Conservation (phyloP, 2,113 vertebrate genomes). For the Actenoides hombroni region DNA sequence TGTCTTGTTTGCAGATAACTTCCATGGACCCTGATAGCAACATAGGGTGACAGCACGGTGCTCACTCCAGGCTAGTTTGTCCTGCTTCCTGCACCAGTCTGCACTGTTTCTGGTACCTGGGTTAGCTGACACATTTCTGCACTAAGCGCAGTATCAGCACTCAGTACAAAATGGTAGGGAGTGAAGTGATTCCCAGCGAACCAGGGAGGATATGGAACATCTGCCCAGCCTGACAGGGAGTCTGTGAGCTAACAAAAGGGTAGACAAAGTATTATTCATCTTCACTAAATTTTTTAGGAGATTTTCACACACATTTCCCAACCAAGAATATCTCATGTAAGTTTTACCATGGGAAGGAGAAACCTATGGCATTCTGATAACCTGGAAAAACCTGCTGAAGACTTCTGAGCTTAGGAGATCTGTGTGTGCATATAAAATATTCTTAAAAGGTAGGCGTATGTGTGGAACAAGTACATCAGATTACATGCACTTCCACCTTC, state of each 20-base stretch:
- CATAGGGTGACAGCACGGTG: rapidly evolving
- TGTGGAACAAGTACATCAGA: background rate
- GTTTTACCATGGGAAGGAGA: background rate
- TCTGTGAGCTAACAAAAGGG: background rate
- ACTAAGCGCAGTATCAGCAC: background rate
- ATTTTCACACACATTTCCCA: background rate
- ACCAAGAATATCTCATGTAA: background rate
- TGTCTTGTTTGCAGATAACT: background rate
- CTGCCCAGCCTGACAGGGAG: background rate
- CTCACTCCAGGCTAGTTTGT: background rate
- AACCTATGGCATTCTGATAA: background rate
- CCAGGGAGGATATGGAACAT: background rate
- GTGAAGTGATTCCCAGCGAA: background rate
- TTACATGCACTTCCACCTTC: background rate
- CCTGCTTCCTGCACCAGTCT: background rate
- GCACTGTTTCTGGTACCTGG: background rate
- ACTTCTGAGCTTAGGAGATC: background rate
- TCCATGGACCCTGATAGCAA: rapidly evolving
- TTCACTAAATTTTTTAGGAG: background rate
- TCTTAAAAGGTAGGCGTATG: slow-evolving; percentile 17
- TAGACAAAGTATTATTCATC: background rate
- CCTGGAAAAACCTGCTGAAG: slow-evolving; percentile 21
- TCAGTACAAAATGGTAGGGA: rapidly evolving
- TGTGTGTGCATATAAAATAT: background rate
- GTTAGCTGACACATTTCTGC: background rate